Evolutionary conservation across 2,797 vertebrate species (phyloP).

Genomic region (Dermochelys coriacea): DNA sequence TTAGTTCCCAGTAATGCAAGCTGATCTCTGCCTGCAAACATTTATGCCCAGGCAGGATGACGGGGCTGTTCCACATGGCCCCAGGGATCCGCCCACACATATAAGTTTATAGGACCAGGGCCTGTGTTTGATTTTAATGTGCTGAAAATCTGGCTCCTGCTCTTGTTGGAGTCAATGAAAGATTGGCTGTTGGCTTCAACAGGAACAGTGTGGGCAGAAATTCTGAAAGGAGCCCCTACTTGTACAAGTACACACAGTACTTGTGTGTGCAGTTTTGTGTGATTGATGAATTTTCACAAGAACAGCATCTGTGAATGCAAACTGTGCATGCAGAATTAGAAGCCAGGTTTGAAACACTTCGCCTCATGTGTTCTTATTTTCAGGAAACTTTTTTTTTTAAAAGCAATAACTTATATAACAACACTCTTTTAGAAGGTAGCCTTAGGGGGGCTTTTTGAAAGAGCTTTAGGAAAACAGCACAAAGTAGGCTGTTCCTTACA

Average conservation of each 20-base stretch:
- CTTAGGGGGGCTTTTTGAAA: neutral
- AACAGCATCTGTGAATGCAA: neutral
- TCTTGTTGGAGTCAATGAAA: accelerated
- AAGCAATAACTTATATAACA: neutral
- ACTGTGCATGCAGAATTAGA: accelerated
- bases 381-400: neutral
- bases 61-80: neutral
- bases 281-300: neutral
- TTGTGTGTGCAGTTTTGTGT: neutral
- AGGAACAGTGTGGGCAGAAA: neutral
- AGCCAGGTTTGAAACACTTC: neutral
- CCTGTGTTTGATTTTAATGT: neutral
- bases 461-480: constrained; percentile 19
- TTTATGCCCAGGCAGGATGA: neutral
- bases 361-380: neutral
- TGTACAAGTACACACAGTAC: too few relatives aligned
- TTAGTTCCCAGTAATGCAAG: neutral
- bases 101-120: neutral
- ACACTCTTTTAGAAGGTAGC: constrained; percentile 13
- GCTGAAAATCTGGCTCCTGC: neutral
- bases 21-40: neutral
- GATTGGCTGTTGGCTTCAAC: neutral
- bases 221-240: neutral
- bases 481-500: neutral
- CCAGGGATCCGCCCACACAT: neutral